Conservation (phyloP, 2,113 vertebrate species). For the Brachirus orientalis region DNA sequence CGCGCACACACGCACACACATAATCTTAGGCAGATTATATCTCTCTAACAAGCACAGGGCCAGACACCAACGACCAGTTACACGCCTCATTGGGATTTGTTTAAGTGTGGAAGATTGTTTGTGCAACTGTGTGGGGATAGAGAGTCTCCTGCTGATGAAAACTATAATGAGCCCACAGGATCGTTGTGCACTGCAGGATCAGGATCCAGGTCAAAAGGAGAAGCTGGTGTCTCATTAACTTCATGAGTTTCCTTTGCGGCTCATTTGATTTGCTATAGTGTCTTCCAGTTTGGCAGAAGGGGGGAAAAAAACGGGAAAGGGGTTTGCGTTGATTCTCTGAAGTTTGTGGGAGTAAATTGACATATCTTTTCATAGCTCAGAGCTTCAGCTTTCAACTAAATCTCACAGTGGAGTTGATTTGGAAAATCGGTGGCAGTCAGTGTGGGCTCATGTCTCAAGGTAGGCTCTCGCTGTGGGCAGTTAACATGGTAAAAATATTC, state of each 20-base stretch:
- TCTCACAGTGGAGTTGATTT: constrained; percentile 30
- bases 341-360: too few relatives aligned
- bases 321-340: too few relatives aligned
- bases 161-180: constrained; percentile 54
- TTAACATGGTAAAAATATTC: constrained; percentile 48
- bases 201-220: constrained; percentile 28
- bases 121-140: constrained; percentile 36
- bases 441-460: constrained; percentile 48
- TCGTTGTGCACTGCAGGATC: constrained; percentile 18
- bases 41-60: constrained; percentile 55
- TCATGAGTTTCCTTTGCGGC: constrained; percentile 5
- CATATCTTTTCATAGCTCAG: not conserved
- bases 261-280: not conserved
- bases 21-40: constrained; percentile 25
- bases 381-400: constrained; percentile 16
- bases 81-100: constrained; percentile 67
- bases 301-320: too few relatives aligned
- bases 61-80: constrained; percentile 58
- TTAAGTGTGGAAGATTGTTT: constrained; percentile 64
- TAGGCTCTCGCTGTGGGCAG: constrained; percentile 49
- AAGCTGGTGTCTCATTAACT: not conserved
- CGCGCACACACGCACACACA: not conserved
- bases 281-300: not conserved
- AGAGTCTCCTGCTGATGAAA: constrained; percentile 40
- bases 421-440: constrained; percentile 33